Evolutionary conservation across 2,888 invertebrate genomes (phyloP).

Genomic region (Celastrina argiolus): DNA sequence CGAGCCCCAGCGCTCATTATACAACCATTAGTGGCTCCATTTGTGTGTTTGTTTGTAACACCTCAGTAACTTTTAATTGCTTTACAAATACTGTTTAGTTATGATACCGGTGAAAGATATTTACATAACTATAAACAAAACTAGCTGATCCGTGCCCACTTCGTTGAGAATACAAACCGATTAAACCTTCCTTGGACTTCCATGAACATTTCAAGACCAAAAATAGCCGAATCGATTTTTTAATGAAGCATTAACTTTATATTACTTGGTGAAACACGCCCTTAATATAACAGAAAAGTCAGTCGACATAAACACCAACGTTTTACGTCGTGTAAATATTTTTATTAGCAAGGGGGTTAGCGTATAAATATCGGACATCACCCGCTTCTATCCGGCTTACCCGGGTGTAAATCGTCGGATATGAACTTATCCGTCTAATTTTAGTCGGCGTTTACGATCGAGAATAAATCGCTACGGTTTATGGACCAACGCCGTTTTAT

Average conservation of each 20-base stretch:
- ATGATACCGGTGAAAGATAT: background rate
- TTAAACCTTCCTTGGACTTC: too few species aligned
- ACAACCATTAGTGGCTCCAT: background rate
- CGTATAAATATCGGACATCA: background rate
- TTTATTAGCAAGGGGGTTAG: too few species aligned
- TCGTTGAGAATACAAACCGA: too few species aligned
- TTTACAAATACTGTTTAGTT: background rate
- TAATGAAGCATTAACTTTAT: too few species aligned
- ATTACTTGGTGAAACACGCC: too few species aligned
- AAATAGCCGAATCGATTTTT: too few species aligned
- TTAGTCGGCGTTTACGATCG: constrained; percentile 27
- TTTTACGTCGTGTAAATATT: too few species aligned
- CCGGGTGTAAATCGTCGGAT: constrained; percentile 16
- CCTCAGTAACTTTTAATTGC: background rate
- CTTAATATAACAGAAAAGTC: too few species aligned
- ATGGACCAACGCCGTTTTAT: constrained; percentile 20
- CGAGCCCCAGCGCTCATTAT: background rate
- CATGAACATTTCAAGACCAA: too few species aligned
- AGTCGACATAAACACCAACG: too few species aligned
- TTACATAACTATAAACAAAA: too few species aligned
- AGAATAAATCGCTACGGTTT: constrained; percentile 28
- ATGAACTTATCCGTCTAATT: constrained; percentile 24
- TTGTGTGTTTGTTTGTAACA: background rate
- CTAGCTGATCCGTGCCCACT: too few species aligned
- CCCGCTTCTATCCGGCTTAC: constrained; percentile 8